Conservation (phyloP, 2,888 invertebrate genomes). For the Caenorhabditis sp. region DNA sequence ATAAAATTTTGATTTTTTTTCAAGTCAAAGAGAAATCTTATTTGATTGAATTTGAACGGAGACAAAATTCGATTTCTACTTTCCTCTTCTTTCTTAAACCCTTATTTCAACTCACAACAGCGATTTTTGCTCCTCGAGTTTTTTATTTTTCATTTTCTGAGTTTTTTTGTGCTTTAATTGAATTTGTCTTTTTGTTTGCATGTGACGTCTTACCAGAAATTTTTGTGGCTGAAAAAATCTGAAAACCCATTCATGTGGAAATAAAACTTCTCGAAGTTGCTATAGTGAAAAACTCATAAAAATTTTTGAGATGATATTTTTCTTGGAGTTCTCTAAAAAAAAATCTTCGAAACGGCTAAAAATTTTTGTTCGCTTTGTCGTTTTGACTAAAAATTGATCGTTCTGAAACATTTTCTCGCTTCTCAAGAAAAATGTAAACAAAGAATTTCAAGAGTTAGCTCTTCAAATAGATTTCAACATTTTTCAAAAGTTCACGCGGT, state of each 20-base stretch:
- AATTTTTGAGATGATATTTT: not conserved
- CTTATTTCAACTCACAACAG: not conserved
- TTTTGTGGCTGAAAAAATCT: not conserved
- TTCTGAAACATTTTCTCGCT: too few relatives aligned
- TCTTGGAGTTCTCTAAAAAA: too few relatives aligned
- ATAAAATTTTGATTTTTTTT: not conserved
- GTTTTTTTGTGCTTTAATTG: not conserved
- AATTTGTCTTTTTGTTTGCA: not conserved
- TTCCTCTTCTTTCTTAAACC: not conserved
- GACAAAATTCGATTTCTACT: not conserved
- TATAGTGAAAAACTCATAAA: not conserved
- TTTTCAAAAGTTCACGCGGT: too few relatives aligned
- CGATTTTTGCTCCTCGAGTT: not conserved
- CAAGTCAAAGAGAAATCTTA: not conserved
- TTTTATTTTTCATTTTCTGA: not conserved
- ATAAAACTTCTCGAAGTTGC: not conserved
- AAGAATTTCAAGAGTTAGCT: too few relatives aligned
- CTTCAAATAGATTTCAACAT: too few relatives aligned
- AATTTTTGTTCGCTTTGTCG: too few relatives aligned
- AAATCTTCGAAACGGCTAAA: too few relatives aligned
- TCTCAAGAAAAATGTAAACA: too few relatives aligned
- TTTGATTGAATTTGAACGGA: not conserved
- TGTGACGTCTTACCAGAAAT: not conserved
- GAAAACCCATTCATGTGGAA: not conserved
- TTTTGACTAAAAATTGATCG: too few relatives aligned